Percentiles rank a stretch among this genome's conserved stretches.
These are phyloP conservation scores for Panthera leo DNA, from an alignment of 2,113 vertebrate species.

Conservation along the genomic window DNA sequence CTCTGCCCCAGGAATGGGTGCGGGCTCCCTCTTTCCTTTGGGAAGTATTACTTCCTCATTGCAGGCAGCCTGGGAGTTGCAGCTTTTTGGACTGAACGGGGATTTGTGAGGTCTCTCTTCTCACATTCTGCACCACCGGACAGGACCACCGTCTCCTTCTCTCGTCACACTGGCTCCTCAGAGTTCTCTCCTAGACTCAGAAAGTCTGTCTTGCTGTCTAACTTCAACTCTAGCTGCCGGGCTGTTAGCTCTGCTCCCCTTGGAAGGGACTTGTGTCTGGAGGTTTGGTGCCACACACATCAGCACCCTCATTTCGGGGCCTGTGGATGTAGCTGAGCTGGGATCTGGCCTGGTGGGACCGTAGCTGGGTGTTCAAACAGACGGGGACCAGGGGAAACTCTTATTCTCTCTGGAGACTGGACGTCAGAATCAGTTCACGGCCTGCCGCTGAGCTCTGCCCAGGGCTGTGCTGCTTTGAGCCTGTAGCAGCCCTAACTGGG, in stretches of 20 bases:
- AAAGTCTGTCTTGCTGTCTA: not conserved
- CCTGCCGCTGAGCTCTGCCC: not conserved
- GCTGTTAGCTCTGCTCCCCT: not conserved
- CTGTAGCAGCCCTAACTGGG: not conserved
- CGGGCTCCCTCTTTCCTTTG: not conserved
- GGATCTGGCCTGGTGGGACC: not conserved
- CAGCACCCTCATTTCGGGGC: not conserved
- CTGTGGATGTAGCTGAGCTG: not conserved
- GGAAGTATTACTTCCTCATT: slow-evolving; percentile 35
- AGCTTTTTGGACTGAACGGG: not conserved
- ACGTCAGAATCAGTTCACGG: not conserved
- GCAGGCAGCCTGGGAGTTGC: not conserved
- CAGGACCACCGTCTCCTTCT: not conserved
- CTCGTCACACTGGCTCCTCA: not conserved
- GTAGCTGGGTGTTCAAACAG: not conserved
- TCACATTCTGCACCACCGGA: not conserved
- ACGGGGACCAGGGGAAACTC: not conserved
- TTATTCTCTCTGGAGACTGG: not conserved
- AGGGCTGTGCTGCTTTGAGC: not conserved
- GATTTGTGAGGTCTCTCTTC: not conserved
- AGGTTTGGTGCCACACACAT: not conserved
- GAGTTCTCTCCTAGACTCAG: not conserved
- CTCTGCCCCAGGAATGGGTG: slow-evolving; percentile 48
- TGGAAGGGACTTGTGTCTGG: not conserved
- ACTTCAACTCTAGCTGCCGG: not conserved